These are phyloP conservation scores for Oryzias woworae DNA, from an alignment of 2,113 vertebrate species.

Conservation along the genomic window DNA sequence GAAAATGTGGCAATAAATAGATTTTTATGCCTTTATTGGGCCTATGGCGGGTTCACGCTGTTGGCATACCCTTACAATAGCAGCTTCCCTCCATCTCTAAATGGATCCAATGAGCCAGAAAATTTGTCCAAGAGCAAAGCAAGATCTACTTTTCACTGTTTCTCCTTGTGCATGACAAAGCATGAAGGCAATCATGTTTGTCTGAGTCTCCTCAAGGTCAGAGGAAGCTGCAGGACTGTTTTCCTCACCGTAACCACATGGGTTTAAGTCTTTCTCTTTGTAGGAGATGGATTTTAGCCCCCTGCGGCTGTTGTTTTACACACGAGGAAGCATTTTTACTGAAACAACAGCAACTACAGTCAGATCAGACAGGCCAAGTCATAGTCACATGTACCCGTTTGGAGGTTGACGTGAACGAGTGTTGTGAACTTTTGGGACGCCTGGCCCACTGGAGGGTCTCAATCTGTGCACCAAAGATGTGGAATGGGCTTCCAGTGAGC, in stretches of 20 bases:
- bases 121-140: conserved; percentile 47
- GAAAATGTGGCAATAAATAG: conserved; percentile 30
- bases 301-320: conserved; percentile 26
- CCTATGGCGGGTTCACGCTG: conserved; percentile 17
- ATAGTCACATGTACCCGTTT: neutral
- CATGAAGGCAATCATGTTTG: conserved; percentile 18
- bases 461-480: too few relatives aligned
- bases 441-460: too few relatives aligned
- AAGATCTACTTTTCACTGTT: conserved; percentile 30
- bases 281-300: conserved; percentile 25
- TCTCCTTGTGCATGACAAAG: conserved; percentile 6
- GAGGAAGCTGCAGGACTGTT: conserved; percentile 11
- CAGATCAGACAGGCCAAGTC: conserved; percentile 11
- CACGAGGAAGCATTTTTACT: conserved; percentile 29
- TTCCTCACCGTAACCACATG: conserved; percentile 2
- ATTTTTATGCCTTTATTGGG: conserved; percentile 37
- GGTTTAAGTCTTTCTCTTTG: neutral
- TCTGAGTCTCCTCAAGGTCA: conserved; percentile 7
- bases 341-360: conserved; percentile 13
- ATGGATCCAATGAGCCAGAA: conserved; percentile 52
- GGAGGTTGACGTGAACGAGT: neutral
- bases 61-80: conserved; percentile 18
- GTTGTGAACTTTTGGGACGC: too few relatives aligned
- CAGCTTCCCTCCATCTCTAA: conserved; percentile 44
- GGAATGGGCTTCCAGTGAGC: too few relatives aligned